phyloP scores from a whole-genome alignment of 1,140 invertebrate species.

The Maconellicoccus hirsutus region DNA sequence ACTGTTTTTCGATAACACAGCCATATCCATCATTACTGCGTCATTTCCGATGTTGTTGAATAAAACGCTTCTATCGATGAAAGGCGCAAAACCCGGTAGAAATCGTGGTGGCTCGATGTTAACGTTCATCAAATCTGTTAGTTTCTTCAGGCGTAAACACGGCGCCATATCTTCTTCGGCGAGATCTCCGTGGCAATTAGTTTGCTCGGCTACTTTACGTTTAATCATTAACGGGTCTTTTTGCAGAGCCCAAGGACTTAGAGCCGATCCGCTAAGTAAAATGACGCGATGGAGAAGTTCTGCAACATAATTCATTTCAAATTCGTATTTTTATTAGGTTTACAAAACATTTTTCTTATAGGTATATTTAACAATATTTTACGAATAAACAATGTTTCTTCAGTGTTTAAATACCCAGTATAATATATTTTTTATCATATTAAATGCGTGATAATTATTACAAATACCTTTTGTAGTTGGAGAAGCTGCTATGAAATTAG shows the following conservation, averaged over 20 bases:
- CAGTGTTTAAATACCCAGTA: too few species aligned
- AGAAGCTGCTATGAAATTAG: conserved; percentile 87
- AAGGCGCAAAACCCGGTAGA: conserved; percentile 76
- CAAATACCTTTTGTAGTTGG: conserved; percentile 88
- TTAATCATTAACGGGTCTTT: conserved; percentile 70
- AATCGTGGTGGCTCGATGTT: conserved; percentile 65
- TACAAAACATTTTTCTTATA: too few species aligned
- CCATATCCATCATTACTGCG: conserved; percentile 56
- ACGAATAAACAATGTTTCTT: too few species aligned
- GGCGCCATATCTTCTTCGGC: conserved; percentile 67
- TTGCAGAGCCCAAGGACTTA: conserved; percentile 88
- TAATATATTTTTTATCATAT: too few species aligned
- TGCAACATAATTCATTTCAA: conserved; percentile 33
- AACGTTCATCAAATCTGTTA: conserved; percentile 57
- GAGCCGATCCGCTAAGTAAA: conserved; percentile 84
- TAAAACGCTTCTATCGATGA: conserved; percentile 72
- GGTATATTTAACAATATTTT: too few species aligned
- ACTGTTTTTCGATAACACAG: conserved; percentile 43
- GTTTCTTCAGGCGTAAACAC: conserved; percentile 61
- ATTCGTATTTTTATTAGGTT: too few species aligned
- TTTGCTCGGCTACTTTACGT: conserved; percentile 62
- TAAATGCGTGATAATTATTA: too few species aligned
- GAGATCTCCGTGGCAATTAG: conserved; percentile 61
- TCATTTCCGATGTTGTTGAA: conserved; percentile 32
- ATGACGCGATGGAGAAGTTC: conserved; percentile 83